Base-by-base conservation (phyloP, 23 tunicate species). In the Pegea sp. region DNA sequence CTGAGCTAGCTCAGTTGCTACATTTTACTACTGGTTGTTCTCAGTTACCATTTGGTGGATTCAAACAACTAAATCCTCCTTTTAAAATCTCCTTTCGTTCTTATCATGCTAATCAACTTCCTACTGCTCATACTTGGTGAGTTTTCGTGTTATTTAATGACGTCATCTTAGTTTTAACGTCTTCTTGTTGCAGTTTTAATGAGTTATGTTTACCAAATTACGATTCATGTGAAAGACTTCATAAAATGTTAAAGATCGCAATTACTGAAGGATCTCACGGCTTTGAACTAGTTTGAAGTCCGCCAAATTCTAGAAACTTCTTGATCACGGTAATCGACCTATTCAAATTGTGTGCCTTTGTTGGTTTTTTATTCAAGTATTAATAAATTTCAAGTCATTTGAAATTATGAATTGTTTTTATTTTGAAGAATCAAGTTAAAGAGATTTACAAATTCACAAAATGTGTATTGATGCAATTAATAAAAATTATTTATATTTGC, bases 11-110 rank as follows among this genome's bases (percentile, higher is more conserved):
- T 2, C 57, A 73, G 64, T 56, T 84, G 30, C 71, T 84, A 3
- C 95, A 84, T 38, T 84, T 84, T 58, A 74, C 76, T 23, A 84
- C 95, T 23, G 95, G 95, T 19, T 73, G 95, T 70, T 72, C 95
- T 6, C 95, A 74, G 29, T 71, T 84, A 64, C 95, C 95, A 56
- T 69, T 84, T 1, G 95, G 86, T 26, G 95, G 95, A 38, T 84
- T 84, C 56, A 48, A 64, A 29, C 66, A 72, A n/a, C 60, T 84
- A 29, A 59, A 79, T 34, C 95, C 95, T 6, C 32, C 28, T 21
- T 73, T 84, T 38, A 60, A 63, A 44, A 63, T 84, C n/a, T 65
- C 76, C 16, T 57, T 20, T 21, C 46, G 31, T 21, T 19, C 22
- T 22, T 66, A 42, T 3, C 62, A 60, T 38, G 53, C 58, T 23